Evolutionary conservation across 2,888 invertebrate genomes (phyloP).

Genomic region (Xylota segnis): DNA sequence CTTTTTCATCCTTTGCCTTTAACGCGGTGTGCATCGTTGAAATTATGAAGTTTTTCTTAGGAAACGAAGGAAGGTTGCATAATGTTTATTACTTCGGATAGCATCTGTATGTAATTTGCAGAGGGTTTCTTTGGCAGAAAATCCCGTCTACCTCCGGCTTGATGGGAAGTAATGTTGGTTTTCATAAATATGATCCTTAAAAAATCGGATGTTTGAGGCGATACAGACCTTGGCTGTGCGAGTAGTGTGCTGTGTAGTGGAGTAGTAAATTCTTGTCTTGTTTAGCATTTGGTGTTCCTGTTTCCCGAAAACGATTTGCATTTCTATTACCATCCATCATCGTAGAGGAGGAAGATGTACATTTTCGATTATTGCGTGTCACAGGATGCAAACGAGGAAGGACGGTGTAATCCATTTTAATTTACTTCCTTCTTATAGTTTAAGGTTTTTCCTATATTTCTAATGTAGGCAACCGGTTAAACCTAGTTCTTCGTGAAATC

Average conservation of each 20-base stretch:
- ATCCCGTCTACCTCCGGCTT: background rate
- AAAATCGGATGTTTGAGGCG: constrained; percentile 1
- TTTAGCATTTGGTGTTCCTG: constrained; percentile 19
- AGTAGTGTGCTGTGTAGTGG: no score
- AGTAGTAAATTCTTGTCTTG: constrained; percentile 47
- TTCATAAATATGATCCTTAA: constrained; percentile 47
- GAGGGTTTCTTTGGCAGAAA: constrained; percentile 11
- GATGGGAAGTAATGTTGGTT: constrained; percentile 31
- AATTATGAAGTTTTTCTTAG: constrained; percentile 51
- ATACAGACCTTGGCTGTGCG: constrained; percentile 21
- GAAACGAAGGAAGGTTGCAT: constrained; percentile 40
- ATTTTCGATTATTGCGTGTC: constrained; percentile 53
- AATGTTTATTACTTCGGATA: constrained; percentile 44
- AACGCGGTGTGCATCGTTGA: background rate
- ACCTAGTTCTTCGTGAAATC: no score
- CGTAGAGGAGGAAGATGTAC: constrained; percentile 33
- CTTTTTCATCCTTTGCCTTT: constrained; percentile 3
- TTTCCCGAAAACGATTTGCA: constrained; percentile 52
- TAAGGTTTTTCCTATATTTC: no score
- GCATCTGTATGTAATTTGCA: constrained; percentile 67
- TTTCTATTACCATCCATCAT: constrained; percentile 69
- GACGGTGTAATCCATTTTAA: background rate
- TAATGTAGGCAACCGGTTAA: no score
- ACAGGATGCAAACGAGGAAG: constrained; percentile 21
- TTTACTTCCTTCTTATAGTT: background rate